These are phyloP conservation scores for Myotis yumanensis DNA, from an alignment of 2,113 vertebrate genomes.

Conservation along the genomic window DNA sequence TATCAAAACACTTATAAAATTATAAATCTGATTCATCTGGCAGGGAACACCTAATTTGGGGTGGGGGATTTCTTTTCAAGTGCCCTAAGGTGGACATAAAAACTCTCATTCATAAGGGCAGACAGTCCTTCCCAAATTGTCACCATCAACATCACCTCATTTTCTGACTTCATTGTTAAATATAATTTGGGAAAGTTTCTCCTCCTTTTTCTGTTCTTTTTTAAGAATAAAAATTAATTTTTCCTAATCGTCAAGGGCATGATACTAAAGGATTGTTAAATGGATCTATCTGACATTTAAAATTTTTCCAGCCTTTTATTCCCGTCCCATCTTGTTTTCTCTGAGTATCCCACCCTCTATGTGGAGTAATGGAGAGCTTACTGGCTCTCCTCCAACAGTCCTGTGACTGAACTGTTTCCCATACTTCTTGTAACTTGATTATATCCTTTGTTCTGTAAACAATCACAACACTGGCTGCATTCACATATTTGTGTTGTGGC, in stretches of 20 bases:
- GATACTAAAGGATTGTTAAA: background rate
- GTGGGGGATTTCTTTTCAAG: background rate
- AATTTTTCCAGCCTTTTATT: background rate
- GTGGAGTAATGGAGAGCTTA: background rate
- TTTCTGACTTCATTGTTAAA: background rate
- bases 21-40: background rate
- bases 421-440: background rate
- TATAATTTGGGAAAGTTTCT: background rate
- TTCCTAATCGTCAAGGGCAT: background rate
- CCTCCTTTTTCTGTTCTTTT: background rate
- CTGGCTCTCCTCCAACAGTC: background rate
- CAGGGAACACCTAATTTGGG: background rate
- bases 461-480: background rate
- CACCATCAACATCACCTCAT: background rate
- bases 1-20: background rate
- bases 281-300: background rate
- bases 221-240: conserved; percentile 4
- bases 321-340: background rate
- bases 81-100: background rate
- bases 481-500: background rate
- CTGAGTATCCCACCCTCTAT: background rate
- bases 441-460: background rate
- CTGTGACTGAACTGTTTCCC: background rate
- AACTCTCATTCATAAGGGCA: background rate
- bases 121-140: background rate